phyloP scores from a whole-genome alignment of 2,888 invertebrate genomes.

The Lithophane semibrunnea region DNA sequence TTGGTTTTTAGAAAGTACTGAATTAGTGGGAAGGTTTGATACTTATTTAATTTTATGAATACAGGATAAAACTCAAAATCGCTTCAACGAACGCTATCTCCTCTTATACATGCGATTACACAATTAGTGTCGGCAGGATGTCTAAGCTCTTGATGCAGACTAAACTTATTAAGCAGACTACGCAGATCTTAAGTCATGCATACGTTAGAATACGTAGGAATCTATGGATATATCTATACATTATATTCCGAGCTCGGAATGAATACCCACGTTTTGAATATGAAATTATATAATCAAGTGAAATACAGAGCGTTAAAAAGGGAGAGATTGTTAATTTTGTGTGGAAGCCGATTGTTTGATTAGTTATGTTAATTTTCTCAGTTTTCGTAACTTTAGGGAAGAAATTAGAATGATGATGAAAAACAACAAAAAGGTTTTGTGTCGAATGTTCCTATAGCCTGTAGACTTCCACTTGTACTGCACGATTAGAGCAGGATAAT shows the following conservation, averaged over 20 bases:
- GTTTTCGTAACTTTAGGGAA: neutral
- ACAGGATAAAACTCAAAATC: neutral
- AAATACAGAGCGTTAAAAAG: neutral
- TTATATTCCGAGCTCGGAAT: conserved; percentile 15
- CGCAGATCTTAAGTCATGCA: conserved; percentile 51
- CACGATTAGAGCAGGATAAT: neutral
- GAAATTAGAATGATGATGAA: neutral
- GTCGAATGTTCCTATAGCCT: neutral
- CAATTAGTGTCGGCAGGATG: conserved; percentile 42
- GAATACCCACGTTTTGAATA: conserved; percentile 13
- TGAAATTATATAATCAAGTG: conserved; percentile 13
- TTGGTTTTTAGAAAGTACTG: neutral
- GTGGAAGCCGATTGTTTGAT: neutral
- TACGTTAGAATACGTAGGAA: conserved; percentile 20
- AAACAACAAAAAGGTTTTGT: neutral
- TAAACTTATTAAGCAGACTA: conserved; percentile 49
- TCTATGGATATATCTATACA: conserved; percentile 13
- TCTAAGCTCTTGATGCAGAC: conserved; percentile 45
- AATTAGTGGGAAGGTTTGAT: neutral
- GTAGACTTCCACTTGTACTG: neutral
- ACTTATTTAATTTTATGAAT: neutral
- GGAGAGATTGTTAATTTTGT: neutral
- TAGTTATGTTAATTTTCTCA: neutral
- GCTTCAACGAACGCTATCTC: conserved; percentile 8
- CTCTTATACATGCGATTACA: conserved; percentile 38